Conservation (phyloP, 2,113 vertebrate species). For the Cyanocitta stelleri region DNA sequence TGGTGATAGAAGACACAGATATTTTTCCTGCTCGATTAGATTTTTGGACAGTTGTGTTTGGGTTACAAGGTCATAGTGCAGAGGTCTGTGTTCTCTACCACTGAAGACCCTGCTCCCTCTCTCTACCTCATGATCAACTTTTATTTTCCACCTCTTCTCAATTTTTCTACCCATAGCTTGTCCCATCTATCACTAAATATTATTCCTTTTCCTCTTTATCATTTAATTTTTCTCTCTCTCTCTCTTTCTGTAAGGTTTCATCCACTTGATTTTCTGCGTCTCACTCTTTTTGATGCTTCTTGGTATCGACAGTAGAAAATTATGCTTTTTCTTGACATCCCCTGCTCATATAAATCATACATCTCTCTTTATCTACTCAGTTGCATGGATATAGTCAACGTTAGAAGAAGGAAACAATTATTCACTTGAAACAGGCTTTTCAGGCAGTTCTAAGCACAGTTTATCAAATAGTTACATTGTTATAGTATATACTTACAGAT, state of each 20-base stretch:
- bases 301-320: neutral
- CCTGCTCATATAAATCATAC: neutral
- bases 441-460: neutral
- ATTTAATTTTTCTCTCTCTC: neutral
- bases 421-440: neutral
- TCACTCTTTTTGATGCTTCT: neutral
- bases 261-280: neutral
- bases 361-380: neutral
- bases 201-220: neutral
- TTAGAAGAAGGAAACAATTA: neutral
- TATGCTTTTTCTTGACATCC: neutral
- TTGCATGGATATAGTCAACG: neutral
- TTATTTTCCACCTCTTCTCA: neutral
- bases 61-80: neutral
- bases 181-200: neutral
- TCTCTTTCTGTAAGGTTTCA: neutral
- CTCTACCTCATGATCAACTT: neutral
- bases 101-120: neutral
- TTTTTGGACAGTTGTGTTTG: neutral
- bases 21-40: neutral
- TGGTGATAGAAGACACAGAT: neutral
- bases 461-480: neutral
- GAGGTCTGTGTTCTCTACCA: neutral
- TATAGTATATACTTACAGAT: neutral
- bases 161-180: neutral